A percentile compares a stretch with the other conserved stretches of the same genome.
These are phyloP conservation scores for Trichomycterus rosablanca DNA, from an alignment of 2,113 vertebrate species.

Conservation along the genomic window DNA sequence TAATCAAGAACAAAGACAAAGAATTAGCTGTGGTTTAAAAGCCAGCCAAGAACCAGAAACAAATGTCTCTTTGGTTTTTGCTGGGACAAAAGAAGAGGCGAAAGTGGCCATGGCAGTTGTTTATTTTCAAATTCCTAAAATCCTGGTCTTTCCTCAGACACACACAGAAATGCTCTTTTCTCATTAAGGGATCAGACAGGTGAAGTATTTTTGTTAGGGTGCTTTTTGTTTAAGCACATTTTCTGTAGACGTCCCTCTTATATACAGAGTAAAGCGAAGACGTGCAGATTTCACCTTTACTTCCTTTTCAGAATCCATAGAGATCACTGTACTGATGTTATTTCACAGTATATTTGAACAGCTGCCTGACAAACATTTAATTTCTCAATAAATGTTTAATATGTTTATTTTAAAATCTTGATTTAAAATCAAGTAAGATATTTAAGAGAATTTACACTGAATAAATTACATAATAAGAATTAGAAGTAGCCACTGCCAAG, in stretches of 20 bases:
- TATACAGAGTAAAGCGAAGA: conserved; percentile 2
- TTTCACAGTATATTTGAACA: not conserved
- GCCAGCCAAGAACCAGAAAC: conserved; percentile 19
- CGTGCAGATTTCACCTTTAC: no score
- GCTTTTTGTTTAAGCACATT: conserved; percentile 10
- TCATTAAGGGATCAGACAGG: conserved; percentile 28
- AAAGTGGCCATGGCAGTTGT: conserved; percentile 34
- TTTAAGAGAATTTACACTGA: not conserved
- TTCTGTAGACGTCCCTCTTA: conserved; percentile 1
- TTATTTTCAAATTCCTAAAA: conserved; percentile 38
- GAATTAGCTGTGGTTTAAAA: conserved; percentile 28
- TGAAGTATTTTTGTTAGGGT: not conserved
- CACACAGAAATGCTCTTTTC: conserved; percentile 3
- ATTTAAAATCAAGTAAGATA: no score
- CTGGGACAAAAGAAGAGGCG: conserved; percentile 29
- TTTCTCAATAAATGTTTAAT: no score
- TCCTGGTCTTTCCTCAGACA: conserved; percentile 18
- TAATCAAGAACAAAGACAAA: conserved; percentile 27
- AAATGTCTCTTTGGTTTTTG: conserved; percentile 39
- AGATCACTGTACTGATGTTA: not conserved
- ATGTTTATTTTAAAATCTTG: no score
- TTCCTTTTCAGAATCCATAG: not conserved
- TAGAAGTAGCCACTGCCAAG: conserved; percentile 23
- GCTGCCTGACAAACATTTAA: no score
- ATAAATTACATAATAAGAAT: conserved; percentile 20